Percentiles rank a stretch among this genome's conserved stretches.
phyloP scores from a whole-genome alignment of 2,888 invertebrate species.

The Amphipoea oculea region DNA sequence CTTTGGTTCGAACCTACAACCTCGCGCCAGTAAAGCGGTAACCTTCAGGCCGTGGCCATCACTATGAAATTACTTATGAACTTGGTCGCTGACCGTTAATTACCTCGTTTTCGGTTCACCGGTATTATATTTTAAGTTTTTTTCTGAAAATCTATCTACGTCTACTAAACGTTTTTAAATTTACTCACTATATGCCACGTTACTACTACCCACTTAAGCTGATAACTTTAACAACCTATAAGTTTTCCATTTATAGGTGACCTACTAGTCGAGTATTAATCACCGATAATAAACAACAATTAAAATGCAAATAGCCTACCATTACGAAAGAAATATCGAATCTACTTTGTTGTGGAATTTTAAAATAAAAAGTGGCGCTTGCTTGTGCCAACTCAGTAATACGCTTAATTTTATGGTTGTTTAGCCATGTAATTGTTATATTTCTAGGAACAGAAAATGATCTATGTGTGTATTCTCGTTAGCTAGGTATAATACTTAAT shows the following conservation, averaged over 20 bases:
- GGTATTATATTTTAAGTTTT: not conserved
- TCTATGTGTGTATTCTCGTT: slow-evolving; percentile 50
- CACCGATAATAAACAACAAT: slow-evolving; percentile 32
- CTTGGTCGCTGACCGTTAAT: slow-evolving; percentile 31
- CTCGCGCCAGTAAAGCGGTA: slow-evolving; percentile 26
- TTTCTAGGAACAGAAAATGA: slow-evolving; percentile 66
- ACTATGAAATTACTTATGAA: slow-evolving; percentile 27
- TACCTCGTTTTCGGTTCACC: slow-evolving; percentile 11
- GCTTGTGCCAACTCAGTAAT: slow-evolving; percentile 63
- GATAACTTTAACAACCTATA: slow-evolving; percentile 22
- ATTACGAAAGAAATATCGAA: slow-evolving; percentile 45
- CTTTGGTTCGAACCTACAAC: slow-evolving; percentile 10
- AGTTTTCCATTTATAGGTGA: slow-evolving; percentile 29
- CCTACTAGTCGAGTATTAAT: slow-evolving; percentile 27
- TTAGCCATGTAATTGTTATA: slow-evolving; percentile 69
- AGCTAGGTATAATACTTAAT: slow-evolving; percentile 32
- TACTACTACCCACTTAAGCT: not conserved
- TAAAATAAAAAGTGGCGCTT: slow-evolving; percentile 63
- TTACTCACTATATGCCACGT: not conserved
- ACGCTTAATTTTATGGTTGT: slow-evolving; percentile 69
- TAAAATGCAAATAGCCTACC: slow-evolving; percentile 44
- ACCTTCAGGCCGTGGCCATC: slow-evolving; percentile 30
- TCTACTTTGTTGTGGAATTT: slow-evolving; percentile 40
- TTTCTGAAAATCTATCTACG: slow-evolving; percentile 8
- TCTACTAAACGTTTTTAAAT: slow-evolving; percentile 25